Percentiles rank a stretch among this genome's conserved stretches.
phyloP scores from a whole-genome alignment of 2,113 vertebrate species.

The Sapayoa aenigma region DNA sequence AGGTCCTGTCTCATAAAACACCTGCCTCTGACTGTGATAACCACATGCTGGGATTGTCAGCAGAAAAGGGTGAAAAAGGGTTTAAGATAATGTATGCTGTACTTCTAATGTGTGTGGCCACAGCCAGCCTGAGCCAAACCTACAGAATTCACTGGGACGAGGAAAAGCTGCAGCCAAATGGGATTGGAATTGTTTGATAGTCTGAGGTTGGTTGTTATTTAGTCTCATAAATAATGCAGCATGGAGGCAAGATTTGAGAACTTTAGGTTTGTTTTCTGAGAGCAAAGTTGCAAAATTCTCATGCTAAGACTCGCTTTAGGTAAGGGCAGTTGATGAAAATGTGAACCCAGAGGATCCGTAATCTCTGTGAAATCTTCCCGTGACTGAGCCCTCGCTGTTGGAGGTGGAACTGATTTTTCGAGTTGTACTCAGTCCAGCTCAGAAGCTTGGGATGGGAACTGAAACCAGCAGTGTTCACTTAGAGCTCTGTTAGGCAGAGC shows the following conservation, averaged over 20 bases:
- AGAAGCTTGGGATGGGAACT: not conserved
- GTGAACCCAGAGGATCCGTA: not conserved
- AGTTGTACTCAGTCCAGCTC: not conserved
- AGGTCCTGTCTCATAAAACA: not conserved
- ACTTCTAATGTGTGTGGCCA: no score
- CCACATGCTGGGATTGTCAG: not conserved
- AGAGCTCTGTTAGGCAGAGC: not conserved
- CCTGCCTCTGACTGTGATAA: not conserved
- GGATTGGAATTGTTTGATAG: not conserved
- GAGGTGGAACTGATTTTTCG: not conserved
- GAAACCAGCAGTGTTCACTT: not conserved
- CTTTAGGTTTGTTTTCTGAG: not conserved
- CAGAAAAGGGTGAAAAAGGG: not conserved
- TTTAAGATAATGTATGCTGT: accelerated
- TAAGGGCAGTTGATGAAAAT: not conserved
- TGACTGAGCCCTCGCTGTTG: not conserved
- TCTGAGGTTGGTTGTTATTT: not conserved
- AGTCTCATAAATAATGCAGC: not conserved
- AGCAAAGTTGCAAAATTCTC: not conserved
- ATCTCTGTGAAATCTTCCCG: not conserved
- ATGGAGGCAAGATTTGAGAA: not conserved
- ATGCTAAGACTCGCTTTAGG: not conserved
- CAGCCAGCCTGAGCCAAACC: not conserved
- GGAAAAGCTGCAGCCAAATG: not conserved
- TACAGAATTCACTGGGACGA: not conserved